Percentiles rank a stretch among this genome's conserved stretches.
Conservation (phyloP, 2,888 invertebrate species). For the Pyrocoelia pectoralis region DNA sequence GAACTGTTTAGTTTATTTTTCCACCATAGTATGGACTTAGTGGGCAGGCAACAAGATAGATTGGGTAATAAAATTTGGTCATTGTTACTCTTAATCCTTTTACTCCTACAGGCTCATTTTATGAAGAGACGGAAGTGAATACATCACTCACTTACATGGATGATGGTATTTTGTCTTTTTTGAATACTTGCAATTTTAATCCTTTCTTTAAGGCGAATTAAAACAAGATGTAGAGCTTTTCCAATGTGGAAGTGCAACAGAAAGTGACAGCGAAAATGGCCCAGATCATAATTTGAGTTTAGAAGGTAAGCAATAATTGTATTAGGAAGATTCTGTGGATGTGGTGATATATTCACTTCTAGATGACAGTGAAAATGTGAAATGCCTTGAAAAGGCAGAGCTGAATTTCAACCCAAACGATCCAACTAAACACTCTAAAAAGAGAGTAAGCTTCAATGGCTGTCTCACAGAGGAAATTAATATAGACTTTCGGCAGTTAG, state of each 20-base stretch:
- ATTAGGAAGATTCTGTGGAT: background rate
- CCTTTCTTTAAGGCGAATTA: background rate
- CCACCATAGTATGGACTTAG: background rate
- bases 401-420: too few relatives aligned
- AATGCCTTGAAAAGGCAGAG: background rate
- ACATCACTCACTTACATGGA: background rate
- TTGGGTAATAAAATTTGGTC: background rate
- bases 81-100: background rate
- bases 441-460: slow-evolving; percentile 2
- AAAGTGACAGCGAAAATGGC: background rate
- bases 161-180: background rate
- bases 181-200: background rate
- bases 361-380: background rate
- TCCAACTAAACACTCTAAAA: background rate
- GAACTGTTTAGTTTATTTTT: background rate
- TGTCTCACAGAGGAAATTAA: slow-evolving; percentile 8
- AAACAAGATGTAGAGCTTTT: background rate
- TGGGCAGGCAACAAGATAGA: background rate
- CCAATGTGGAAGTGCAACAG: background rate
- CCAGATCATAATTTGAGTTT: background rate
- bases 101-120: background rate
- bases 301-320: background rate
- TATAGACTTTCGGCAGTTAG: slow-evolving; percentile 1
- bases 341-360: background rate
- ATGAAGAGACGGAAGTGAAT: background rate